Percentiles rank a stretch among this genome's conserved stretches.
These are phyloP conservation scores for Orius insidiosus DNA, from an alignment of 1,140 invertebrate species.

Conservation along the genomic window DNA sequence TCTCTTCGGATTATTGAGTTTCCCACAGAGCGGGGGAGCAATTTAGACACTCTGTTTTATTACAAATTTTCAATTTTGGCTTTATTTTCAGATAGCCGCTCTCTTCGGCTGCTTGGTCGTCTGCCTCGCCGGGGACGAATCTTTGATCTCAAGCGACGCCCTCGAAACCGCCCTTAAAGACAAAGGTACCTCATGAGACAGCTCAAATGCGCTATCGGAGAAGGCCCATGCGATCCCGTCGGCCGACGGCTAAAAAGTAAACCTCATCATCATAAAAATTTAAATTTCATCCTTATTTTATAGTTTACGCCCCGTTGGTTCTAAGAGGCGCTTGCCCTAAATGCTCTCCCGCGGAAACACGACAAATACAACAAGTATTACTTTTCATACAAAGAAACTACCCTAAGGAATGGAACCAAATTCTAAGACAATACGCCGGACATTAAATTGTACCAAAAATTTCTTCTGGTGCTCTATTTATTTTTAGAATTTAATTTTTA, in stretches of 20 bases:
- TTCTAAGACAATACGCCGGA: constrained; percentile 27
- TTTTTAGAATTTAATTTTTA: too few relatives aligned
- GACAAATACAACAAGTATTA: constrained; percentile 48
- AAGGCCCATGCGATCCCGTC: constrained; percentile 48
- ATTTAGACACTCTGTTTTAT: too few relatives aligned
- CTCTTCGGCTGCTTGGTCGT: constrained; percentile 8
- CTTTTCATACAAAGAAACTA: constrained; percentile 47
- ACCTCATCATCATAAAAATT: neutral
- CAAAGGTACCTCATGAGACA: constrained; percentile 48
- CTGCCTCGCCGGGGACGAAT: neutral
- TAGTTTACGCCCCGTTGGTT: constrained; percentile 48
- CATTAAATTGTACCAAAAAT: neutral
- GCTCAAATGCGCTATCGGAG: constrained; percentile 48
- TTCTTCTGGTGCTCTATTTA: too few relatives aligned
- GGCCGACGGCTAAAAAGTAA: constrained; percentile 52
- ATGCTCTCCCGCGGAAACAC: constrained; percentile 41
- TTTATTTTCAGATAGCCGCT: neutral
- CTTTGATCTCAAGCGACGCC: constrained; percentile 31
- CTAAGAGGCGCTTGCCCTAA: constrained; percentile 47
- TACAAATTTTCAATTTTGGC: too few relatives aligned
- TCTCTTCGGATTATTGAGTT: too few relatives aligned
- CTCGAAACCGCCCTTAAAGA: constrained; percentile 45
- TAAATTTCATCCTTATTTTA: constrained; percentile 27
- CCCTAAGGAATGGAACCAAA: constrained; percentile 52
- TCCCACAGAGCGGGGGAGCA: too few relatives aligned